Conservation (phyloP, 2,113 vertebrate genomes). For the Psammodynastes pulverulentus region DNA sequence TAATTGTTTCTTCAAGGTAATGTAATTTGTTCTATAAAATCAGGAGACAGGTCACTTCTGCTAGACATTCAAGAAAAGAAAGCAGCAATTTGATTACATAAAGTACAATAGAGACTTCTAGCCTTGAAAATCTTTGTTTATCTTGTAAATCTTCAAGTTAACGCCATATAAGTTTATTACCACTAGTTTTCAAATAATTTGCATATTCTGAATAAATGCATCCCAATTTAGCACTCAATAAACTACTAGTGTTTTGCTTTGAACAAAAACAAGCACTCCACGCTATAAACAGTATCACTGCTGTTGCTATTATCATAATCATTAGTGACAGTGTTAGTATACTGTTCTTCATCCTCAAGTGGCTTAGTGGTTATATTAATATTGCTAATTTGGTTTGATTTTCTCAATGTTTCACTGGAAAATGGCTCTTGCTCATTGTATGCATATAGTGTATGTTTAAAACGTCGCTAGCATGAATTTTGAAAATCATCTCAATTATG, state of each 20-base stretch:
- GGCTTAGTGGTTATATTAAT: not conserved
- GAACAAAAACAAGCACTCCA: not conserved
- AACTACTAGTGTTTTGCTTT: not conserved
- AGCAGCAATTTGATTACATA: not conserved
- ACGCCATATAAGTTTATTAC: not conserved
- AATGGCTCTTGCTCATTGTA: not conserved
- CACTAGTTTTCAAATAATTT: not conserved
- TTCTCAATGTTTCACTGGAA: not conserved
- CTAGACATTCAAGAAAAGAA: not conserved
- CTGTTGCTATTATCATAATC: not conserved
- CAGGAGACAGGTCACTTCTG: not conserved
- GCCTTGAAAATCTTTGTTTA: not conserved
- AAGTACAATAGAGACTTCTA: not conserved
- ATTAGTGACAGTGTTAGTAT: not conserved
- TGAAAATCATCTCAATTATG: not conserved
- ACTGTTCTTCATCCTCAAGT: not conserved
- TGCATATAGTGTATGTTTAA: not conserved
- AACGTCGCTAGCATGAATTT: not conserved
- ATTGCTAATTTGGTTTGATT: not conserved
- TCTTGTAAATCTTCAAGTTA: not conserved
- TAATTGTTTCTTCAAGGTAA: not conserved
- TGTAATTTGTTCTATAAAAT: not conserved
- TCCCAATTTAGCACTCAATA: not conserved
- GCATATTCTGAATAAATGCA: not conserved
- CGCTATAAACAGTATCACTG: not conserved